phyloP scores from a whole-genome alignment of 1,140 invertebrate genomes.

The Centruroides sculpturatus region DNA sequence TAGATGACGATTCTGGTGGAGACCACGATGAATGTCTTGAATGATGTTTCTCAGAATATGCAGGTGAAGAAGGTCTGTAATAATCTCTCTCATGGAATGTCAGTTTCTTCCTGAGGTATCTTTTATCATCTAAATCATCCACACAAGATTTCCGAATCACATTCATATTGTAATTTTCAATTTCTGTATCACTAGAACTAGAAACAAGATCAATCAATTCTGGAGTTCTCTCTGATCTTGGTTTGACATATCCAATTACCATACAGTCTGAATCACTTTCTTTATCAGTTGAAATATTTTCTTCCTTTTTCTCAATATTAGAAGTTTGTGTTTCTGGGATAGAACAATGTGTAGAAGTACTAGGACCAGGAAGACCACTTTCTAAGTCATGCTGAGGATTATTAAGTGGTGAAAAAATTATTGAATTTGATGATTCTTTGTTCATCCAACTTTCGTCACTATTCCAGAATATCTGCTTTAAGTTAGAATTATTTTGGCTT shows the following conservation, averaged over 20 bases:
- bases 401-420: background rate
- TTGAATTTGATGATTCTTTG: background rate
- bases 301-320: conserved; percentile 5
- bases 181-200: conserved; percentile 23
- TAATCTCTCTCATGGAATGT: too few relatives aligned
- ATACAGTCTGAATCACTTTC: conserved; percentile 7
- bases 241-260: conserved; percentile 36
- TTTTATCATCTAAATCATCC: too few relatives aligned
- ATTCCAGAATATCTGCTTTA: background rate
- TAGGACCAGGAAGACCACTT: background rate
- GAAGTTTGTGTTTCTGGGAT: conserved; percentile 16
- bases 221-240: conserved; percentile 37
- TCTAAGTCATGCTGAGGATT: background rate
- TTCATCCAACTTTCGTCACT: background rate
- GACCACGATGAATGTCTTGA: too few relatives aligned
- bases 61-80: too few relatives aligned
- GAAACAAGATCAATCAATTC: conserved; percentile 34
- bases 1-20: too few relatives aligned
- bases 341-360: background rate
- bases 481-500: background rate
- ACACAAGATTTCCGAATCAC: too few relatives aligned
- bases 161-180: too few relatives aligned
- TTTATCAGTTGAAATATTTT: background rate
- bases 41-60: too few relatives aligned
- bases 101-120: too few relatives aligned